These are phyloP conservation scores for Melanargia galathea DNA, from an alignment of 2,888 invertebrate genomes.

Conservation along the genomic window DNA sequence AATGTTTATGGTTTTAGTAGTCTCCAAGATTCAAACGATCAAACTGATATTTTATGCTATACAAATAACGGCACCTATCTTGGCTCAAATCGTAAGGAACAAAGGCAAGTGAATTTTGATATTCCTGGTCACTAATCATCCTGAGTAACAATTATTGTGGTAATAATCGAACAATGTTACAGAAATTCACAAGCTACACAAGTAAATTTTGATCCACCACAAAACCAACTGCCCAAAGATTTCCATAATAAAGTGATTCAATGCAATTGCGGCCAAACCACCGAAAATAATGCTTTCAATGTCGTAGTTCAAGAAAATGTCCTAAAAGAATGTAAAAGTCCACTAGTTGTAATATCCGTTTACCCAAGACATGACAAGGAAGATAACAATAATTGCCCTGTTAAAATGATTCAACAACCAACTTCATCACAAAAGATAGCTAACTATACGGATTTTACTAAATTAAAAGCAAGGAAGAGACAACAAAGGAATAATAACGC, in stretches of 20 bases:
- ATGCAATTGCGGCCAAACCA: constrained; percentile 48
- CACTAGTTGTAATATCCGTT: constrained; percentile 71
- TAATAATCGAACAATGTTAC: not conserved
- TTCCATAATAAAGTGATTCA: constrained; percentile 52
- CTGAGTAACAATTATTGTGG: not conserved
- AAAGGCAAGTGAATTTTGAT: constrained; percentile 14
- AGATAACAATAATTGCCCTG: constrained; percentile 39
- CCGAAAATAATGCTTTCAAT: constrained; percentile 32
- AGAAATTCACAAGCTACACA: constrained; percentile 55
- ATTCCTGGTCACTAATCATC: not conserved
- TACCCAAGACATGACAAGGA: constrained; percentile 55
- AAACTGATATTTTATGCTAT: constrained; percentile 13
- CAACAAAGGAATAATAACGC: not conserved
- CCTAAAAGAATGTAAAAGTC: constrained; percentile 51
- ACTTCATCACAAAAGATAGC: constrained; percentile 28
- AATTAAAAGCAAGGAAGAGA: not conserved
- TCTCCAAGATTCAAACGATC: constrained; percentile 8
- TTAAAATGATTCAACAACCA: constrained; percentile 39
- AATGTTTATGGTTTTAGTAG: constrained; percentile 4
- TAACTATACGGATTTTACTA: constrained; percentile 15
- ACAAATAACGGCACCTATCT: not conserved
- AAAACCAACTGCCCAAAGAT: constrained; percentile 30
- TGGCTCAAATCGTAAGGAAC: not conserved
- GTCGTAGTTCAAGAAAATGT: constrained; percentile 38
- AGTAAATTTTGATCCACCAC: constrained; percentile 53